Evolutionary conservation across 1,140 invertebrate genomes (phyloP).

Genomic region (Drosophila tani): DNA sequence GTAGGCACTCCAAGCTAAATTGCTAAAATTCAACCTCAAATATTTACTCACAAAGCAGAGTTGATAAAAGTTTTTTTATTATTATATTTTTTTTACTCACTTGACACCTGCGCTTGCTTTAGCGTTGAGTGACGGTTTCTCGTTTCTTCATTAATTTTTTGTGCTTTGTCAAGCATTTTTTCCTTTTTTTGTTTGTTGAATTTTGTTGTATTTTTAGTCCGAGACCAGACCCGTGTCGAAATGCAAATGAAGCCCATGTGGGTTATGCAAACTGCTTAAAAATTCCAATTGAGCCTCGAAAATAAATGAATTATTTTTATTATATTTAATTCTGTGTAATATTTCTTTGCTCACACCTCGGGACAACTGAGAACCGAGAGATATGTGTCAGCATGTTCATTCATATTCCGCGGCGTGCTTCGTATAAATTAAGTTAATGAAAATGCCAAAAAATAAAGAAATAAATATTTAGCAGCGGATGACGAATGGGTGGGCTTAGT

Average conservation of each 20-base stretch:
- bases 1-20: constrained; percentile 17
- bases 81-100: constrained; percentile 1
- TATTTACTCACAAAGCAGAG: constrained; percentile 40
- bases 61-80: constrained; percentile 15
- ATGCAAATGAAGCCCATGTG: constrained; percentile 37
- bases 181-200: too few relatives aligned
- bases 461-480: constrained; percentile 22
- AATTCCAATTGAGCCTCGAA: constrained; percentile 22
- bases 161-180: constrained; percentile 26
- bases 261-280: constrained; percentile 24
- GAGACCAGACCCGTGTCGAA: constrained; percentile 3
- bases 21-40: constrained; percentile 49
- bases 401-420: constrained; percentile 34
- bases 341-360: constrained; percentile 47
- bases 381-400: constrained; percentile 49
- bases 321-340: constrained; percentile 34
- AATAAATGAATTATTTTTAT: constrained; percentile 20
- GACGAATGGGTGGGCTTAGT: constrained; percentile 36
- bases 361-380: constrained; percentile 7
- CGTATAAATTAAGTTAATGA: constrained; percentile 27
- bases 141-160: constrained; percentile 19
- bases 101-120: constrained; percentile 46
- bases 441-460: constrained; percentile 29
- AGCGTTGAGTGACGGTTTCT: constrained; percentile 29
- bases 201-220: constrained; percentile 9